Evolutionary conservation across 2,113 vertebrate species (phyloP), one percentile per base, ranked within the genome.

Genomic region (Pagrus major): DNA sequence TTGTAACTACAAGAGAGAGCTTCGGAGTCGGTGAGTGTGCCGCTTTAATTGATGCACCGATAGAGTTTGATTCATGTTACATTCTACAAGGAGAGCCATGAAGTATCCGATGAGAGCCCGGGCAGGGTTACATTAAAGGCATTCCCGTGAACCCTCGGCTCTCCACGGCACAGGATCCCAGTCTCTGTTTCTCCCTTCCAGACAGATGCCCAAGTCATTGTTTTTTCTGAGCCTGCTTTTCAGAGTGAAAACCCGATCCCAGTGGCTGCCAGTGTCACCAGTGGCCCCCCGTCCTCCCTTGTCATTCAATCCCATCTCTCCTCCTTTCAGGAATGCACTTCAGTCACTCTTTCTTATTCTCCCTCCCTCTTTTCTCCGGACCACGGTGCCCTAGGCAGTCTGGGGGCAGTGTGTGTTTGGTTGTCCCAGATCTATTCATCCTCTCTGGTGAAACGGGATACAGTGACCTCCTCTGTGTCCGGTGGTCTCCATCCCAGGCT

Each of bases 131-230:
- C 88, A 85, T 88, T 89, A 93, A 92, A 94, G 90, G 83, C 89
- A 92, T 94, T 94, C 89, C 90, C 63, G 82, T 81, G 81, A 85
- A 84, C 86, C 81, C 70, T 80, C 80, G 79, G 83, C 72, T 42
- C 77, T 86, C 71, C 86, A 88, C 37, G 58, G 79, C 76, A 84
- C 65, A 71, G 41, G 79, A 88, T 90, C 86, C 79, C 60, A n/a
- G 75, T 81, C 83, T 87, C 86, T 74, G 82, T 58, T 83, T 79
- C 84, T 73, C 80, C 75, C 79, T 88, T 88, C 84, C 86, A 93
- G 88, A 93, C 93, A 92, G 89, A 95, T 93, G 93, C 92, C 82
- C 79, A 77, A 92, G 88, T 86, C 93, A 90, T 93, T 93, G 92
- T 94, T 91, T 89, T n/a, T 90, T 86, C 60, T 37, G 46, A 82